Percentiles rank a stretch among this genome's conserved stretches.
Conservation (phyloP, 1,140 invertebrate genomes). For the Drosophila ercepeae region DNA sequence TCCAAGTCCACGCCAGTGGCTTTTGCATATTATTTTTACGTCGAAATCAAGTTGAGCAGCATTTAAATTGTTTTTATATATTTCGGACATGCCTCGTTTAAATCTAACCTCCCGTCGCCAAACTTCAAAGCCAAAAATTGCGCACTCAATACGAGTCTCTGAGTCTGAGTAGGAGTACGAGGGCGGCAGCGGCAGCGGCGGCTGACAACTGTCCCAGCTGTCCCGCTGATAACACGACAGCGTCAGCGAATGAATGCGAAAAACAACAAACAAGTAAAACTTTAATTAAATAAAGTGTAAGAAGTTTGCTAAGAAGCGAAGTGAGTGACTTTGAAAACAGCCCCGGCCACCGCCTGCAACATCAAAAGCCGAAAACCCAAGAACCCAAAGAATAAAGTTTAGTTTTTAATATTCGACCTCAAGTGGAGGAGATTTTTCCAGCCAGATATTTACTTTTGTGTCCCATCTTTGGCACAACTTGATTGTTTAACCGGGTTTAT, state of each 20-base stretch:
- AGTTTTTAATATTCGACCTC: constrained; percentile 57
- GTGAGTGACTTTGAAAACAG: constrained; percentile 63
- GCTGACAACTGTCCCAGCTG: constrained; percentile 69
- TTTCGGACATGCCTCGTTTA: constrained; percentile 40
- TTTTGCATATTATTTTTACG: not conserved
- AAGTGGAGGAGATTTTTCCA: constrained; percentile 64
- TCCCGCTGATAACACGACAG: constrained; percentile 62
- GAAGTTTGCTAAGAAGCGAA: constrained; percentile 75
- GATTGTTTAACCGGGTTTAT: constrained; percentile 50
- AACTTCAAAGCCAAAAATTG: constrained; percentile 38
- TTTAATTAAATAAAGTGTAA: constrained; percentile 81
- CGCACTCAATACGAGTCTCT: constrained; percentile 11
- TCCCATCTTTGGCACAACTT: constrained; percentile 31
- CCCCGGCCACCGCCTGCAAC: constrained; percentile 2
- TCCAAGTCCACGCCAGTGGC: not conserved
- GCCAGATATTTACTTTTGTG: constrained; percentile 63
- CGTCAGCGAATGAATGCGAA: constrained; percentile 47
- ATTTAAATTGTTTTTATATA: constrained; percentile 34
- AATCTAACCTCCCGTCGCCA: constrained; percentile 48
- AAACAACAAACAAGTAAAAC: constrained; percentile 60
- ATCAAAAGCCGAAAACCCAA: too few relatives aligned
- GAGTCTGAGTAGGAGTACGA: too few relatives aligned
- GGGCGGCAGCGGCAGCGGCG: constrained; percentile 23
- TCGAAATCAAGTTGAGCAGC: constrained; percentile 29
- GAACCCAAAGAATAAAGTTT: constrained; percentile 34